Percentiles rank a stretch among this genome's conserved stretches.
Evolutionary conservation across 2,888 invertebrate genomes (phyloP).

Genomic region (Sialis lutaria): DNA sequence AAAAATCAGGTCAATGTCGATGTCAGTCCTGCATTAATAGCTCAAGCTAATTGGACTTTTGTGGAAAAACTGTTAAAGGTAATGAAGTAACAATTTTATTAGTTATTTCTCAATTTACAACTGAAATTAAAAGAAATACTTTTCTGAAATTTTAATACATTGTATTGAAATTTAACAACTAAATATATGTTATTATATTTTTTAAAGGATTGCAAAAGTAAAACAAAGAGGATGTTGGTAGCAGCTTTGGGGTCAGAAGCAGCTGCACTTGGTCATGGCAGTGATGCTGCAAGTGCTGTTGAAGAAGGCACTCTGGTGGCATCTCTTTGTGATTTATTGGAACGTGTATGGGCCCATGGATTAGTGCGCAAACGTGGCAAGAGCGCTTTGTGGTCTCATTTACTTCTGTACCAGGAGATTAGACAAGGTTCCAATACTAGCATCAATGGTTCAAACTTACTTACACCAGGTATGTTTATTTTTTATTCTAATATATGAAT

Average conservation of each 20-base stretch:
- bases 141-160: not conserved
- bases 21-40: constrained; percentile 74
- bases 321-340: constrained; percentile 91
- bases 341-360: constrained; percentile 96
- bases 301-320: constrained; percentile 98
- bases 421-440: constrained; percentile 45
- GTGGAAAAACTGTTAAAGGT: constrained; percentile 94
- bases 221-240: constrained; percentile 97
- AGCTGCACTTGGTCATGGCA: constrained; percentile 77
- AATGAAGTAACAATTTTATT: constrained; percentile 12
- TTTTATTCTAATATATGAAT: not conserved
- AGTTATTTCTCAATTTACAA: not conserved
- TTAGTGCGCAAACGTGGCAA: constrained; percentile 91
- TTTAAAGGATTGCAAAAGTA: constrained; percentile 68
- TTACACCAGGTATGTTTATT: constrained; percentile 37
- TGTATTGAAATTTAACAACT: no score
- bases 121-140: no score
- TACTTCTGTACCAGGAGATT: constrained; percentile 74
- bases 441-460: constrained; percentile 36
- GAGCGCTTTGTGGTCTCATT: constrained; percentile 92
- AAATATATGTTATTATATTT: not conserved
- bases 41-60: constrained; percentile 95
- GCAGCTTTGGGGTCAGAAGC: constrained; percentile 98
- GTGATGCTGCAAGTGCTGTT: constrained; percentile 53
- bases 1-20: constrained; percentile 26